These are phyloP conservation scores for Blera fallax DNA, from an alignment of 2,888 invertebrate genomes.

Conservation along the genomic window DNA sequence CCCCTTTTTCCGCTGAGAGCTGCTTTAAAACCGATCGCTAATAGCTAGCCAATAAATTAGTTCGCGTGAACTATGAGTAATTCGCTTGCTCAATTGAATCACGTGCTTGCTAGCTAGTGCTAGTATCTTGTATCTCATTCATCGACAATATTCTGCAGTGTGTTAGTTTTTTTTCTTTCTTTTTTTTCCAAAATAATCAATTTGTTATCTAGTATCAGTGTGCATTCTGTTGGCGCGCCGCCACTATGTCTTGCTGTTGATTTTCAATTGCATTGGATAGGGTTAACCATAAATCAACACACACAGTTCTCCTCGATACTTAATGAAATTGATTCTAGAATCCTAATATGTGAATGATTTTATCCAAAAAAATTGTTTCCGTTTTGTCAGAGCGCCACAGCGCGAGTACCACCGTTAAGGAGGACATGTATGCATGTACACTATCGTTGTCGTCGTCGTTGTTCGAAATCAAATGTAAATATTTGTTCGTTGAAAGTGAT, in stretches of 20 bases:
- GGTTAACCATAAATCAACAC: slow-evolving; percentile 38
- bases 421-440: background rate
- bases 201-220: slow-evolving; percentile 46
- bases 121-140: slow-evolving; percentile 15
- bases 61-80: slow-evolving; percentile 53
- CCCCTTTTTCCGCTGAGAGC: slow-evolving; percentile 50
- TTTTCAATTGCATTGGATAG: slow-evolving; percentile 22
- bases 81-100: slow-evolving; percentile 59
- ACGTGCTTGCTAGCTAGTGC: slow-evolving; percentile 58
- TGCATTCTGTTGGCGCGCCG: background rate
- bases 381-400: slow-evolving; percentile 61
- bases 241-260: slow-evolving; percentile 48
- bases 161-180: background rate
- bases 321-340: slow-evolving; percentile 33
- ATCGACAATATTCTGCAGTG: slow-evolving; percentile 4
- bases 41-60: slow-evolving; percentile 58
- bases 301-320: slow-evolving; percentile 8
- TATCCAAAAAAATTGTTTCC: slow-evolving; percentile 36
- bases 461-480: slow-evolving; percentile 60
- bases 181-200: slow-evolving; percentile 58
- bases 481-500: slow-evolving; percentile 61
- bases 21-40: slow-evolving; percentile 6
- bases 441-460: background rate
- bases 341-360: slow-evolving; percentile 18
- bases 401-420: background rate